Conservation (phyloP, 2,888 invertebrate species). For the Ectropis crepuscularia region DNA sequence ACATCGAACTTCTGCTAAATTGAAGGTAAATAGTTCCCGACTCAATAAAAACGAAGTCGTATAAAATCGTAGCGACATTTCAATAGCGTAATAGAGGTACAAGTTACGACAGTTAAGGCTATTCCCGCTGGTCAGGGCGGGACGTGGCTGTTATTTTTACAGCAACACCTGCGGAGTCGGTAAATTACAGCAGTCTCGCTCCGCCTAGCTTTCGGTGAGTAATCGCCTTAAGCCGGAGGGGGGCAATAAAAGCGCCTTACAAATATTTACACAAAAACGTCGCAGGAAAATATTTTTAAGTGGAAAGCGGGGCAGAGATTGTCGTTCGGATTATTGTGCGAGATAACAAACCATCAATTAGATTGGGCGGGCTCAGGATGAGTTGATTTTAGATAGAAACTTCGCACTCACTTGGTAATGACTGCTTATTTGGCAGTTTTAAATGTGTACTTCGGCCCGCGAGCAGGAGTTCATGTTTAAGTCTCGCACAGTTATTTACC, state of each 20-base stretch:
- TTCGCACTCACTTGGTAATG: conserved; percentile 10
- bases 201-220: conserved; percentile 43
- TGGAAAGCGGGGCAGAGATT: conserved; percentile 25
- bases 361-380: conserved; percentile 7
- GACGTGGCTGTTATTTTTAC: conserved; percentile 51
- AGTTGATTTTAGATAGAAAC: conserved; percentile 18
- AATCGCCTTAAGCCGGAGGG: conserved; percentile 46
- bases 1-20: background rate
- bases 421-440: conserved; percentile 9
- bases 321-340: conserved; percentile 19
- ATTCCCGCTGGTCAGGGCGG: conserved; percentile 47
- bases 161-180: conserved; percentile 60
- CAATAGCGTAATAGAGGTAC: conserved; percentile 42
- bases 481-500: conserved; percentile 35
- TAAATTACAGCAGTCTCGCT: conserved; percentile 52
- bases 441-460: background rate
- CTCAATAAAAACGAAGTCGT: conserved; percentile 36
- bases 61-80: conserved; percentile 42
- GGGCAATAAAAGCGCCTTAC: conserved; percentile 51
- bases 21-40: conserved; percentile 10
- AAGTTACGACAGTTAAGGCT: conserved; percentile 48
- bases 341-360: conserved; percentile 19
- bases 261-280: conserved; percentile 53
- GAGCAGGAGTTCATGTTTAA: conserved; percentile 33
- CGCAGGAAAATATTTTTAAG: conserved; percentile 41